Conservation (phyloP, 2,797 vertebrate genomes). For the Sardinella longiceps region DNA sequence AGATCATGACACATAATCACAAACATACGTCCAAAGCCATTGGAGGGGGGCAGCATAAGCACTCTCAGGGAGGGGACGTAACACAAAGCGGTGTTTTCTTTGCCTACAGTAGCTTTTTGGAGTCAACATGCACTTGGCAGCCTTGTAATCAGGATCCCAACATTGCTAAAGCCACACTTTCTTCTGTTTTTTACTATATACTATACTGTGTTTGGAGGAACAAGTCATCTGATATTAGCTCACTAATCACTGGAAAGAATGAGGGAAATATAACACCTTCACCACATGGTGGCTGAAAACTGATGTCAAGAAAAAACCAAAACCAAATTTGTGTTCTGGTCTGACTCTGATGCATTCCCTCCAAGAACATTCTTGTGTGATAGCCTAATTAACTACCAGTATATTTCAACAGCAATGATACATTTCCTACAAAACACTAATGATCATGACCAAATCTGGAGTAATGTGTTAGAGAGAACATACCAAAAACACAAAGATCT, state of each 20-base stretch:
- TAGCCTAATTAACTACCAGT: no score
- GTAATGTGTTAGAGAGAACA: background rate
- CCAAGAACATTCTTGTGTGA: background rate
- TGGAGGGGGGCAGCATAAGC: constrained; percentile 53
- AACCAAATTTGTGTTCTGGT: background rate
- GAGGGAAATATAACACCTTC: constrained; percentile 49
- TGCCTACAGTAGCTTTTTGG: constrained; percentile 73
- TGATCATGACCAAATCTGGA: background rate
- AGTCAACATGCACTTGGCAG: constrained; percentile 71
- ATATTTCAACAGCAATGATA: background rate
- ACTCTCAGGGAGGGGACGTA: constrained; percentile 62
- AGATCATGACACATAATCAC: constrained; percentile 75
- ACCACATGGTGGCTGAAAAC: background rate
- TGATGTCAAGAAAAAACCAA: background rate
- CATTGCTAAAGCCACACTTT: constrained; percentile 72
- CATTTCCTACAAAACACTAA: background rate
- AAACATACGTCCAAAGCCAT: constrained; percentile 68
- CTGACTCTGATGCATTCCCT: background rate
- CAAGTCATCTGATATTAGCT: constrained; percentile 65
- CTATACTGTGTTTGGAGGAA: constrained; percentile 48
- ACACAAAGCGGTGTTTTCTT: constrained; percentile 71
- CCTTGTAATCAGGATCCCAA: constrained; percentile 62
- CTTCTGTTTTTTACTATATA: background rate
- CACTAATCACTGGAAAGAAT: constrained; percentile 53
- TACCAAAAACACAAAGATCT: background rate